phyloP scores from a whole-genome alignment of 2,113 vertebrate genomes.

The Passer domesticus region DNA sequence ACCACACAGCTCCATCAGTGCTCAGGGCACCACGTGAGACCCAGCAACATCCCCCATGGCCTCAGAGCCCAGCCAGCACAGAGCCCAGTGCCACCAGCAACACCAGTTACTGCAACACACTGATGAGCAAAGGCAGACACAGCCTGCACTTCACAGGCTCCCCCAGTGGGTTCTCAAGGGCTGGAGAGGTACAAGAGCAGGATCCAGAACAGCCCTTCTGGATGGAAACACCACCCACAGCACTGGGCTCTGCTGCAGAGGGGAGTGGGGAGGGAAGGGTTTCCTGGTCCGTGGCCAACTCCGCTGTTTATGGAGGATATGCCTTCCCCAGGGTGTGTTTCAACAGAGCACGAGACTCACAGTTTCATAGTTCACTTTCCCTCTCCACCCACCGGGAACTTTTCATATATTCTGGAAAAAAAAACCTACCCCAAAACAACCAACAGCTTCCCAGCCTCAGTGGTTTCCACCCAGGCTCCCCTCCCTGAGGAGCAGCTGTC shows the following conservation, averaged over 20 bases:
- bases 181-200: neutral
- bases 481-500: neutral
- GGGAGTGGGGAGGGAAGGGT: neutral
- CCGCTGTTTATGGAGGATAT: slow-evolving; percentile 36
- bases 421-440: neutral
- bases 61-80: neutral
- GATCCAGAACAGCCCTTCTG: neutral
- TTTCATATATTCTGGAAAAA: neutral
- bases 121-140: neutral
- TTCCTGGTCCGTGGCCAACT: slow-evolving; percentile 4
- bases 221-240: neutral
- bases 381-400: neutral
- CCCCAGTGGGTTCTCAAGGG: neutral
- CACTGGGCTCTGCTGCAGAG: neutral
- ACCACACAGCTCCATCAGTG: rapidly evolving
- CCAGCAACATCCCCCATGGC: rapidly evolving
- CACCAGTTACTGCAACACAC: neutral
- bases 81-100: neutral
- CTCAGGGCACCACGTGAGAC: neutral
- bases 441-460: neutral
- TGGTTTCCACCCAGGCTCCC: neutral
- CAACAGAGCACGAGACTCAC: neutral
- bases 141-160: neutral
- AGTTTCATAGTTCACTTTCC: slow-evolving; percentile 36
- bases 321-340: slow-evolving; percentile 54